These are phyloP conservation scores for Chydorus sphaericus DNA, from an alignment of 2,888 invertebrate genomes.

Conservation along the genomic window DNA sequence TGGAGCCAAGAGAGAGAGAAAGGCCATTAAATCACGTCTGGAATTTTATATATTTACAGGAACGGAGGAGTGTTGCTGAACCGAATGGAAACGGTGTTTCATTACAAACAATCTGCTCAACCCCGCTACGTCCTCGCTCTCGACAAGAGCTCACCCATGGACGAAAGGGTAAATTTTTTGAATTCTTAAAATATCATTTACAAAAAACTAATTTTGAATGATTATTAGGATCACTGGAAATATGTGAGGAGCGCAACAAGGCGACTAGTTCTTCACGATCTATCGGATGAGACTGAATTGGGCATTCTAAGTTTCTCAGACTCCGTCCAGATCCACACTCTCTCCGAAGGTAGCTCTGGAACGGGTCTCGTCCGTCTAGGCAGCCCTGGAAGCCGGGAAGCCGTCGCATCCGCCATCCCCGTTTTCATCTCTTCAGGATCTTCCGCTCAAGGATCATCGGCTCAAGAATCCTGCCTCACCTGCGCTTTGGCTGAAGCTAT, in stretches of 20 bases:
- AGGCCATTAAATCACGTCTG: not conserved
- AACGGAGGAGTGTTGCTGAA: not conserved
- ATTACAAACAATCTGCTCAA: constrained; percentile 36
- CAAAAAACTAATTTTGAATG: not conserved
- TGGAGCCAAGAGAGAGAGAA: not conserved
- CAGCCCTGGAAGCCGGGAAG: constrained; percentile 28
- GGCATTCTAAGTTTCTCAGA: constrained; percentile 27
- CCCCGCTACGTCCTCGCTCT: constrained; percentile 37
- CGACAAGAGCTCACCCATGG: constrained; percentile 10
- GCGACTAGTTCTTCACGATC: constrained; percentile 41
- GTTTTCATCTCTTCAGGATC: constrained; percentile 6
- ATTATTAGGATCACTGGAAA: constrained; percentile 40
- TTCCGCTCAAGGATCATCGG: not conserved
- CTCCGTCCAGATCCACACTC: constrained; percentile 19
- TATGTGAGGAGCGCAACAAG: constrained; percentile 41
- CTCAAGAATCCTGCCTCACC: constrained; percentile 28
- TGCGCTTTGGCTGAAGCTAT: constrained; percentile 31
- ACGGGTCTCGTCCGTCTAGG: constrained; percentile 23
- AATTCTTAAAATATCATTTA: not conserved
- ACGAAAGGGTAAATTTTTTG: constrained; percentile 14
- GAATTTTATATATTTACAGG: not conserved
- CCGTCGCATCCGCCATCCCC: constrained; percentile 35
- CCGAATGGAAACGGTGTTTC: constrained; percentile 27
- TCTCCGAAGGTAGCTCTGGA: constrained; percentile 21
- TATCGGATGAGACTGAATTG: constrained; percentile 29